phyloP scores from a whole-genome alignment of 2,113 vertebrate species.

The Benitochromis conjunctus region DNA sequence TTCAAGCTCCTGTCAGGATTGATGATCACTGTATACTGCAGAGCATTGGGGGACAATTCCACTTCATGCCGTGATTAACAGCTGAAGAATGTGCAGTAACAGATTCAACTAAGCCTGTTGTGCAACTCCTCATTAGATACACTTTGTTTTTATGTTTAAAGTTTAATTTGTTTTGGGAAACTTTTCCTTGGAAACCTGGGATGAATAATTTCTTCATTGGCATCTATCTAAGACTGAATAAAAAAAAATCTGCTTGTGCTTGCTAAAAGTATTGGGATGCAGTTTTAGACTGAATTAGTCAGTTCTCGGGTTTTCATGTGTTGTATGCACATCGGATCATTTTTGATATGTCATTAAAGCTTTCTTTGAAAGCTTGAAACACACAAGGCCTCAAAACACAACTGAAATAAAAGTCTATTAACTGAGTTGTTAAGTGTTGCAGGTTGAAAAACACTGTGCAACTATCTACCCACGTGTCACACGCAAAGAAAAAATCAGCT shows the following conservation, averaged over 20 bases:
- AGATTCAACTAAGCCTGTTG: no score
- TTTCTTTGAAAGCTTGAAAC: neutral
- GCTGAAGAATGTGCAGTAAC: neutral
- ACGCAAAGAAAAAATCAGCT: neutral
- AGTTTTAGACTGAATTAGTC: neutral
- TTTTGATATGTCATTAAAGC: neutral
- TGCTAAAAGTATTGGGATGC: neutral
- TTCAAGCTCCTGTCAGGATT: no score
- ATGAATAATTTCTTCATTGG: neutral
- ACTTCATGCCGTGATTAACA: neutral
- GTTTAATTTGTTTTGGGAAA: neutral
- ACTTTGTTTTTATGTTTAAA: neutral
- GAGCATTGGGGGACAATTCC: neutral
- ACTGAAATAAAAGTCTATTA: neutral
- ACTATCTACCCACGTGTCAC: neutral
- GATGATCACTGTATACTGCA: no score
- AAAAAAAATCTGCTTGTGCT: neutral
- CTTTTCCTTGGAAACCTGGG: neutral
- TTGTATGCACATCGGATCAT: neutral
- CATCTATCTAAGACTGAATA: neutral
- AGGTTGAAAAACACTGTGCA: neutral
- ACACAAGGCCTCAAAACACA: neutral
- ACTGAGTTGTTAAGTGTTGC: neutral
- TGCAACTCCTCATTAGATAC: neutral
- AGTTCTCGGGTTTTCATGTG: neutral